These are phyloP conservation scores for rat (Rattus norvegicus) DNA, from an alignment of 2,113 vertebrate species.

Conservation along the genomic window GRCr8 NC_086024.1:76012501-76013000, in stretches of 20 bases:
- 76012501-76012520: background rate
- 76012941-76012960: background rate
- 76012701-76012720: too few relatives aligned
- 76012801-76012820: too few relatives aligned
- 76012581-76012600: slow-evolving; percentile 50
- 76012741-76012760: too few relatives aligned
- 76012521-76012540: background rate
- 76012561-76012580: background rate
- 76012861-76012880: background rate
- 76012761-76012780: background rate
- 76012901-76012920: background rate
- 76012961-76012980: background rate
- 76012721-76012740: too few relatives aligned
- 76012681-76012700: too few relatives aligned
- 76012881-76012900: background rate
- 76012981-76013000: background rate
- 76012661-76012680: too few relatives aligned
- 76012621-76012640: background rate
- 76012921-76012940: background rate
- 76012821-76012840: background rate
- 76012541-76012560: slow-evolving; percentile 21
- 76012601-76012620: slow-evolving; percentile 7
- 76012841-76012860: background rate
- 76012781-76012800: background rate
- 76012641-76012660: too few relatives aligned